phyloP scores from a whole-genome alignment of 2,113 vertebrate genomes.

The Caracal caracal region DNA sequence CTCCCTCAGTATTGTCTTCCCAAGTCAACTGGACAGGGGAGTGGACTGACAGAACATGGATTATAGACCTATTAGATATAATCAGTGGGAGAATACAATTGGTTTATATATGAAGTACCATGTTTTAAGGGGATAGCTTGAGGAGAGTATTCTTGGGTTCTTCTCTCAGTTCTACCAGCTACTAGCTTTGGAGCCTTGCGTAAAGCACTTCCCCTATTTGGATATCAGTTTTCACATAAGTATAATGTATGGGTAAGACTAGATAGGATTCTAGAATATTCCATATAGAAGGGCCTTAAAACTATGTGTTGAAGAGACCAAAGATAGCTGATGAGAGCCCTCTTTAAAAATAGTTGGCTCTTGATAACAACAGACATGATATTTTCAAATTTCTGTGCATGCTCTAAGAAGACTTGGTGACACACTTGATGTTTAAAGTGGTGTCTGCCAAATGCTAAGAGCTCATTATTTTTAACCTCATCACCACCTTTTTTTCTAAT shows the following conservation, averaged over 20 bases:
- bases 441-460: constrained; percentile 73
- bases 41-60: neutral
- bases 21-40: neutral
- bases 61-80: neutral
- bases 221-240: neutral
- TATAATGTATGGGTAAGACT: constrained; percentile 17
- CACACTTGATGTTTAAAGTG: constrained; percentile 65
- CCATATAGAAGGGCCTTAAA: constrained; percentile 32
- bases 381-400: constrained; percentile 67
- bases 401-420: constrained; percentile 63
- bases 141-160: neutral
- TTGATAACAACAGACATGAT: constrained; percentile 64
- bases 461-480: constrained; percentile 65
- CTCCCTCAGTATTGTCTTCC: neutral
- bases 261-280: constrained; percentile 26
- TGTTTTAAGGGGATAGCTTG: constrained; percentile 39
- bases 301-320: constrained; percentile 49
- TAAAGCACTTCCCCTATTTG: constrained; percentile 24
- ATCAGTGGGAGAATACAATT: neutral
- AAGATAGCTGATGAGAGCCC: constrained; percentile 42
- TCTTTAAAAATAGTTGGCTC: constrained; percentile 62
- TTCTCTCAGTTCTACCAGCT: neutral
- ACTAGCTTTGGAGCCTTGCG: neutral
- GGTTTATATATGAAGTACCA: neutral
- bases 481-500: constrained; percentile 66